Evolutionary conservation across 2,113 vertebrate genomes (phyloP).

Genomic region (Planiliza haematocheilus): DNA sequence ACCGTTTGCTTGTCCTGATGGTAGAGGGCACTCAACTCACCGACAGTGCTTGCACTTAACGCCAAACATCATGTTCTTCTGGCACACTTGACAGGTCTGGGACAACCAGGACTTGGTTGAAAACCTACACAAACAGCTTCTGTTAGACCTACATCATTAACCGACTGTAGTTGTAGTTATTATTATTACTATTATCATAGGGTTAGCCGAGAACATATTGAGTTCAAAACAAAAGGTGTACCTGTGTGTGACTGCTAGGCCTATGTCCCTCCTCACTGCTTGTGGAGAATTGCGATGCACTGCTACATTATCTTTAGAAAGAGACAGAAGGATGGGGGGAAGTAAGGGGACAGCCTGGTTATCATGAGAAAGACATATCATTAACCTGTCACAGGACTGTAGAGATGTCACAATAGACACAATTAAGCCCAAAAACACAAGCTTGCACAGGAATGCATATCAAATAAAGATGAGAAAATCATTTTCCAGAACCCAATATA

Average conservation of each 20-base stretch:
- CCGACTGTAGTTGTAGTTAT: not conserved
- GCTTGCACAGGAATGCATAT: too few relatives aligned
- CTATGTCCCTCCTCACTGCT: slow-evolving; percentile 93
- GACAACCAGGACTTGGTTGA: slow-evolving; percentile 99
- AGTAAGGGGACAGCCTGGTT: not conserved
- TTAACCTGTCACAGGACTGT: too few relatives aligned
- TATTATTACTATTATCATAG: not conserved
- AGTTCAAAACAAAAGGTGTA: slow-evolving; percentile 48
- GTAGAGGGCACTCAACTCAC: slow-evolving; percentile 85
- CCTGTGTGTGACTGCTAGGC: slow-evolving; percentile 96
- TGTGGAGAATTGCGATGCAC: slow-evolving; percentile 93
- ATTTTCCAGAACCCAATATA: too few relatives aligned
- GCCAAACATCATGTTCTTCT: slow-evolving; percentile 99
- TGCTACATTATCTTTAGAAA: slow-evolving; percentile 83
- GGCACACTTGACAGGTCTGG: slow-evolving; percentile 98
- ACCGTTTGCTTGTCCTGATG: too few relatives aligned
- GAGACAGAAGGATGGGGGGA: slow-evolving; percentile 2
- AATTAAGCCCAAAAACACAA: not conserved
- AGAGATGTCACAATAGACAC: not conserved
- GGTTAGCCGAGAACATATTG: not conserved
- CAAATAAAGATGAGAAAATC: too few relatives aligned
- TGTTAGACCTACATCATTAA: not conserved
- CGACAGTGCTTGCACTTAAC: slow-evolving; percentile 99
- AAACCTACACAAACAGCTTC: slow-evolving; percentile 84
- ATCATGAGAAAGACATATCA: too few relatives aligned